Conservation (phyloP, 2,113 vertebrate genomes). For the Nibea coibor region DNA sequence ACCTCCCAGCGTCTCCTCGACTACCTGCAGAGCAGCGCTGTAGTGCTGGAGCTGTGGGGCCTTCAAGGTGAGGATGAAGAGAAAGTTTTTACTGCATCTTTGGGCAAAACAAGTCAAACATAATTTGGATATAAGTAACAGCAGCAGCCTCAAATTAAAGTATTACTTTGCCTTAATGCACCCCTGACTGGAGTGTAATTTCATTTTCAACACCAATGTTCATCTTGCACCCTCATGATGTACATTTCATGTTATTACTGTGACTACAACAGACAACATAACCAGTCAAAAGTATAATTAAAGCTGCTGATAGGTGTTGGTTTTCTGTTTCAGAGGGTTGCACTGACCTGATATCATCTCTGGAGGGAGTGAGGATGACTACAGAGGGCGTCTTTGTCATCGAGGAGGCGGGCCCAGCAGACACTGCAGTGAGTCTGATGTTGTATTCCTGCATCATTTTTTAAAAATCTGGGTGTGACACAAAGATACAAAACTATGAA, state of each 20-base stretch:
- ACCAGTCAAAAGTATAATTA: background rate
- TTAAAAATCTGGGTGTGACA: background rate
- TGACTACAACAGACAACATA: background rate
- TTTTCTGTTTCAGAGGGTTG: slow-evolving; percentile 84
- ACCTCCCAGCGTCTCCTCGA: slow-evolving; percentile 85
- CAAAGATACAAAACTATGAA: background rate
- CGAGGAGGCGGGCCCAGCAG: slow-evolving; percentile 69
- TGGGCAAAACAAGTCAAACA: background rate
- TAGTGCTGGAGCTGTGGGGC: slow-evolving; percentile 91
- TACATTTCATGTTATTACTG: background rate
- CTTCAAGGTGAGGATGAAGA: slow-evolving; percentile 86
- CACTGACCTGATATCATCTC: slow-evolving; percentile 70
- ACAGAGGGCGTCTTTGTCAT: slow-evolving; percentile 84
- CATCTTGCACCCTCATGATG: background rate
- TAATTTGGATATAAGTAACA: background rate
- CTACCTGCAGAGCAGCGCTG: slow-evolving; percentile 90
- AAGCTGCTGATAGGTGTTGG: background rate
- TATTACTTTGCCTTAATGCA: background rate
- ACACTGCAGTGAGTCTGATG: slow-evolving; percentile 63
- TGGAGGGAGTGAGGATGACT: slow-evolving; percentile 77
- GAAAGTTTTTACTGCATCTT: background rate
- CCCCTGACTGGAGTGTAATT: background rate
- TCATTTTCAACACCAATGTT: no score
- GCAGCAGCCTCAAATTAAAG: background rate
- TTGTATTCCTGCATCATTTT: background rate